A percentile compares a stretch with the other conserved stretches of the same genome.
Conservation (phyloP, 2,888 invertebrate species). For the Dynastes maya region DNA sequence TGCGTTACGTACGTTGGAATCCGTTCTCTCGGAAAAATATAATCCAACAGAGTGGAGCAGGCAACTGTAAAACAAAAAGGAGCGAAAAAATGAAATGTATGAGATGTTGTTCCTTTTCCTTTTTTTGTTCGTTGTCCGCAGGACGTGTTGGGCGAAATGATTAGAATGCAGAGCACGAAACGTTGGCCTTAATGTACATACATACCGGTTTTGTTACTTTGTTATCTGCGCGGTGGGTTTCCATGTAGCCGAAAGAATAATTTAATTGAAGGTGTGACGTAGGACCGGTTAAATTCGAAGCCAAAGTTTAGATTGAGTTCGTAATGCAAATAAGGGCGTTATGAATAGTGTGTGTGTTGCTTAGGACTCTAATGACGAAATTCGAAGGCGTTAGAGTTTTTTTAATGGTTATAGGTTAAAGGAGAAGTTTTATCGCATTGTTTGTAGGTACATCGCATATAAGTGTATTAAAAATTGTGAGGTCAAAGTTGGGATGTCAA, state of each 20-base stretch:
- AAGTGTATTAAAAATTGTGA: no score
- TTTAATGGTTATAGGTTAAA: no score
- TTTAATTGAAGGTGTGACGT: constrained; percentile 10
- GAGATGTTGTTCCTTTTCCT: neutral
- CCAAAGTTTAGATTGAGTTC: constrained; percentile 5
- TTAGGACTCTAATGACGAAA: neutral
- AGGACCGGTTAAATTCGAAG: neutral
- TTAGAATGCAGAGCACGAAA: constrained; percentile 20
- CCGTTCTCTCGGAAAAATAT: constrained; percentile 13
- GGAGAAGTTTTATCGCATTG: no score
- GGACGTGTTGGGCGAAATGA: constrained; percentile 9
- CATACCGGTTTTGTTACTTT: constrained; percentile 28
- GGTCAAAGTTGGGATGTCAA: no score
- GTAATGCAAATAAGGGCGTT: neutral
- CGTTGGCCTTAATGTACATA: constrained; percentile 17
- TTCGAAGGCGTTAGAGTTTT: neutral
- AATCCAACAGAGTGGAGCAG: neutral
- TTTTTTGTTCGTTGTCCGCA: constrained; percentile 12
- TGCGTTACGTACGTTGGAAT: neutral
- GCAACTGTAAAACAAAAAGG: constrained; percentile 15
- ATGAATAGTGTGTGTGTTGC: neutral
- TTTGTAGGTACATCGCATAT: no score
- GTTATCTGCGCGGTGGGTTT: constrained; percentile 5
- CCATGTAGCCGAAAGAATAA: constrained; percentile 6
- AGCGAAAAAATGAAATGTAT: constrained; percentile 7